phyloP scores from a whole-genome alignment of 2,888 invertebrate species.

The Parthenolecanium corni region DNA sequence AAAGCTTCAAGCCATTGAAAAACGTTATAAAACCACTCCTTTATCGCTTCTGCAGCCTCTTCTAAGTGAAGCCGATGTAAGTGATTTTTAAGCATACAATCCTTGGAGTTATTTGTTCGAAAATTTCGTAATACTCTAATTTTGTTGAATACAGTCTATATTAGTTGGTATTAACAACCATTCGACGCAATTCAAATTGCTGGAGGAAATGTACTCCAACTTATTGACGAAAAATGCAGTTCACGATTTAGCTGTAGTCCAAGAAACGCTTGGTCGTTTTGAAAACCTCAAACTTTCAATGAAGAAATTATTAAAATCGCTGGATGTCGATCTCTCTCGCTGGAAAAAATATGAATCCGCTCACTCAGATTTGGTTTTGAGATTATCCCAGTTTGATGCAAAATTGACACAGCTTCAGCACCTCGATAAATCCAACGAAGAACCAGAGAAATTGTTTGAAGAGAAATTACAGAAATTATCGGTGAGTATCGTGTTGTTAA shows the following conservation, averaged over 20 bases:
- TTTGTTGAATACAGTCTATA: slow-evolving; percentile 5
- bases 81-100: neutral
- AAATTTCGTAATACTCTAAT: neutral
- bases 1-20: neutral
- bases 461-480: slow-evolving; percentile 29
- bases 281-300: slow-evolving; percentile 9
- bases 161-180: slow-evolving; percentile 11
- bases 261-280: slow-evolving; percentile 14
- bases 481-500: slow-evolving; percentile 14
- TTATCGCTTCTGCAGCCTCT: neutral
- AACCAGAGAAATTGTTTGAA: neutral
- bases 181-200: slow-evolving; percentile 14
- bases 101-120: too few relatives aligned
- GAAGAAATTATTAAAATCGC: slow-evolving; percentile 37
- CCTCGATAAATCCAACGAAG: slow-evolving; percentile 37
- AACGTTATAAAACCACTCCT: neutral
- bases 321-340: slow-evolving; percentile 48
- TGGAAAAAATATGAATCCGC: slow-evolving; percentile 58
- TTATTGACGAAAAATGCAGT: slow-evolving; percentile 15
- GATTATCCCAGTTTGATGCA: slow-evolving; percentile 59
- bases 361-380: slow-evolving; percentile 58
- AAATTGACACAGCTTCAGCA: slow-evolving; percentile 58
- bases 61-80: neutral
- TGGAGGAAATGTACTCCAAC: slow-evolving; percentile 16
- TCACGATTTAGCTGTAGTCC: neutral